These are phyloP conservation scores for Chrysogorgia sp. DNA, from an alignment of 92 coral and sea anemone genomes.

Conservation along the genomic window DNA sequence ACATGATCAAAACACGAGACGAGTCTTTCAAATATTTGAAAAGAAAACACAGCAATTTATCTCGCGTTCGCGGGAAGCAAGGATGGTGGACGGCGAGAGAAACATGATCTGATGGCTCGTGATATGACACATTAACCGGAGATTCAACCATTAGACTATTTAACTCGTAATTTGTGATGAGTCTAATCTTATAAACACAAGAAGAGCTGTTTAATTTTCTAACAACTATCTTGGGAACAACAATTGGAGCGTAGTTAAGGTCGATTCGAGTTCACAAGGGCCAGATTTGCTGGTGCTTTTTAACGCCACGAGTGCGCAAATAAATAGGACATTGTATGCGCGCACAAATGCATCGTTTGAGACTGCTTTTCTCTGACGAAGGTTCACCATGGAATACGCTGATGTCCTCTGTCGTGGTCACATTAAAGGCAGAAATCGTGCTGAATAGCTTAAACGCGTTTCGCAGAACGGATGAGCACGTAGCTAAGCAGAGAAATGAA, in stretches of 20 bases:
- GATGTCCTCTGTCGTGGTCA: no score
- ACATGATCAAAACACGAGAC: neutral
- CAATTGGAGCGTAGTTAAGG: neutral
- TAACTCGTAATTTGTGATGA: slow-evolving; percentile 18
- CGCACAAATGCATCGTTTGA: neutral
- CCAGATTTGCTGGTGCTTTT: no score
- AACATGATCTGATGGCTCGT: neutral
- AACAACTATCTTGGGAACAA: neutral
- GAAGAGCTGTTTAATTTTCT: slow-evolving; percentile 19
- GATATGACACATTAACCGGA: slow-evolving; percentile 24
- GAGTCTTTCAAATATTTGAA: neutral
- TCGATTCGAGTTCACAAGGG: neutral
- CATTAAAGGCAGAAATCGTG: neutral
- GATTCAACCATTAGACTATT: slow-evolving; percentile 4
- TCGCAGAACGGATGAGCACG: neutral
- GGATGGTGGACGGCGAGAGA: neutral
- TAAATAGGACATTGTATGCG: no score
- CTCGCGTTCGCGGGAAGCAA: no score
- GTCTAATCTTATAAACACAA: slow-evolving; percentile 9
- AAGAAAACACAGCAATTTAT: neutral
- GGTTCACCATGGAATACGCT: no score
- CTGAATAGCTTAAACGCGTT: neutral
- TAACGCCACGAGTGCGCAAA: no score
- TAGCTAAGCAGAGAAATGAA: neutral
- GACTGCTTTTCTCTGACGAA: neutral